Evolutionary conservation across 2,888 invertebrate genomes (phyloP).

Genomic region (Trachelus iudaicus): DNA sequence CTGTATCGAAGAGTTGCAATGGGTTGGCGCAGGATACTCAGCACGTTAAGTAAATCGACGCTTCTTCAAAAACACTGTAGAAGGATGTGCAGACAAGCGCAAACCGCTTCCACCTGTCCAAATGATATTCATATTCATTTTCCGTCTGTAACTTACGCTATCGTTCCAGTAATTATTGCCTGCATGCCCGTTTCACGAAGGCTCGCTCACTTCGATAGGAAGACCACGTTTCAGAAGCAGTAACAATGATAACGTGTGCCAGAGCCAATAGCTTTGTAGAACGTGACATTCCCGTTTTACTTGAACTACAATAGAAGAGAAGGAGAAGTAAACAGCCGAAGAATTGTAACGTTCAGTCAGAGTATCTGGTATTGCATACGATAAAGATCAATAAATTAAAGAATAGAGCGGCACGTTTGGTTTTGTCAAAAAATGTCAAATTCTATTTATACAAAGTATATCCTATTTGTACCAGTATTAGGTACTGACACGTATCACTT

Average conservation of each 20-base stretch:
- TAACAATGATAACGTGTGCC: conserved; percentile 40
- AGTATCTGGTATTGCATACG: not conserved
- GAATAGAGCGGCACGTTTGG: not conserved
- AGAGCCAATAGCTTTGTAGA: conserved; percentile 37
- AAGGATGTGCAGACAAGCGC: conserved; percentile 21
- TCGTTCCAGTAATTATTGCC: conserved; percentile 54
- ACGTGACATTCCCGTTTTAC: not conserved
- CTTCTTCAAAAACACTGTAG: not conserved
- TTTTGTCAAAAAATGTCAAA: not conserved
- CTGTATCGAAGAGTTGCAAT: not conserved
- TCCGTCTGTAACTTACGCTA: conserved; percentile 39
- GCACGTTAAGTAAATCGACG: not conserved
- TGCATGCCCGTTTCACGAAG: conserved; percentile 37
- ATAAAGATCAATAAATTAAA: not conserved
- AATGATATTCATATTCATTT: conserved; percentile 54
- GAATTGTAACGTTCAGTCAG: not conserved
- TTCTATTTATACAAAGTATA: not conserved
- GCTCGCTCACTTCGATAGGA: conserved; percentile 49
- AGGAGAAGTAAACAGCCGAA: not conserved
- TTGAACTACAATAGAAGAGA: not conserved
- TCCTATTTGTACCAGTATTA: not conserved
- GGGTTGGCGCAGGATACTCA: not conserved
- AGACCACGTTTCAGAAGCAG: conserved; percentile 46
- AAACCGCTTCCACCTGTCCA: conserved; percentile 51
- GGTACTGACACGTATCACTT: not conserved